These are phyloP conservation scores for Molorchus minor DNA, from an alignment of 2,888 invertebrate species.

Conservation along the genomic window DNA sequence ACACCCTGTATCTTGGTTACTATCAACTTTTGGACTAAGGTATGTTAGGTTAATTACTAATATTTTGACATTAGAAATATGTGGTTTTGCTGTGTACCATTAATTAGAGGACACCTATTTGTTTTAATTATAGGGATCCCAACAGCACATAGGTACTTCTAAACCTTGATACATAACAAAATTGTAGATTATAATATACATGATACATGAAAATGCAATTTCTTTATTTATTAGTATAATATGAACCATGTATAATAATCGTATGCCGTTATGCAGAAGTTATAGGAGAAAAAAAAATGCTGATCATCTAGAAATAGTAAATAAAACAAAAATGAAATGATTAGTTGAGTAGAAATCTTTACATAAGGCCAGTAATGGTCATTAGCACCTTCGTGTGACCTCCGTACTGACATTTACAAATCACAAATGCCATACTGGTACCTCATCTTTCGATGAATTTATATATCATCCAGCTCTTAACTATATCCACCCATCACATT, in stretches of 20 bases:
- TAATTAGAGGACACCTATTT: too few species aligned
- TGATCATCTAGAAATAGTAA: conserved; percentile 9
- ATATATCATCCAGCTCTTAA: conserved; percentile 46
- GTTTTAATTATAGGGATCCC: too few species aligned
- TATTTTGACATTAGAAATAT: too few species aligned
- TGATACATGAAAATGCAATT: conserved; percentile 14
- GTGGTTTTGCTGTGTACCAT: too few species aligned
- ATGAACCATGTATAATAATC: conserved; percentile 1
- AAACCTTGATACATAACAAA: too few species aligned
- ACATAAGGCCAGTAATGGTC: conserved; percentile 40
- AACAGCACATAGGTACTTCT: too few species aligned
- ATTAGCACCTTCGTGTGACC: conserved; percentile 53
- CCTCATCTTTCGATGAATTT: conserved; percentile 54
- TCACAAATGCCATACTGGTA: conserved; percentile 46
- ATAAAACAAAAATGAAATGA: conserved; percentile 30
- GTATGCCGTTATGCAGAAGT: background rate
- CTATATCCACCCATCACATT: conserved; percentile 27
- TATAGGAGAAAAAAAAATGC: too few species aligned
- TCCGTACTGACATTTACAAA: conserved; percentile 51
- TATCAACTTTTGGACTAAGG: too few species aligned
- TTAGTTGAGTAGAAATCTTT: conserved; percentile 32
- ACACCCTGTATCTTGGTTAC: too few species aligned
- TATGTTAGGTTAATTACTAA: too few species aligned
- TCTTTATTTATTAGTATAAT: too few species aligned
- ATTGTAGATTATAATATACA: too few species aligned